Base-by-base conservation (phyloP, 2,113 vertebrate species). In the Tragelaphus scriptus region DNA sequence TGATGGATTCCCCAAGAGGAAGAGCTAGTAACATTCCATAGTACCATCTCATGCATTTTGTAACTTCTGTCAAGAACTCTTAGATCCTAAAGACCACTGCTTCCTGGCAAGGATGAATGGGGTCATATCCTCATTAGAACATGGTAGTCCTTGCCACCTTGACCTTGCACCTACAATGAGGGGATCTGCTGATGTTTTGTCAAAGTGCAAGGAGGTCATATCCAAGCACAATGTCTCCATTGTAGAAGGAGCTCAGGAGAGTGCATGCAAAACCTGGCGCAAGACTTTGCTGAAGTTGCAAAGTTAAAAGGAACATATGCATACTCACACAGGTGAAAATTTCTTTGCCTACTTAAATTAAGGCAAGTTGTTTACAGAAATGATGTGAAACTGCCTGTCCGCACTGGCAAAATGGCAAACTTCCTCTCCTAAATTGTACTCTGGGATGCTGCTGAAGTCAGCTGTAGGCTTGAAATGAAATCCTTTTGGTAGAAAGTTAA, bases 351-450 rank as follows among this genome's bases (percentile, higher is more conserved):
- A 99, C 94, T 99, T 99, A 55, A 99, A 99, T 97, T 99, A 99
- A 1, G 99, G 99, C 61, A 99, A 99, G 93, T 99, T 99, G n/a
- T 99, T 99, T 98, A 99, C 99, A 99, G 97, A 99, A 99, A 98
- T 99, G 99, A 98, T 99, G 99, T 88, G 99, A 99, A 98, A 99
- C 99, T 47, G 99, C 99, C 85, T 99, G 99, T 97, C 98, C 99
- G 7, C 98, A 99, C 95, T 99, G 99, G 99, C 99, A 99, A 98
- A 99, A 98, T 98, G 99, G 98, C 96, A 99, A 99, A 96, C 98
- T 99, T 99, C 98, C 99, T 97, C 99, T 99, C 87, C 99, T 98
- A 98, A 40, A 58, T 28, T 11, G 15, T 9, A 11, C 8, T 68
- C 30, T 1, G 0, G 56, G 28, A 84, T 71, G 3, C 61, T 25